phyloP scores from a whole-genome alignment of 1,140 invertebrate genomes.

The Pararge aegeria region DNA sequence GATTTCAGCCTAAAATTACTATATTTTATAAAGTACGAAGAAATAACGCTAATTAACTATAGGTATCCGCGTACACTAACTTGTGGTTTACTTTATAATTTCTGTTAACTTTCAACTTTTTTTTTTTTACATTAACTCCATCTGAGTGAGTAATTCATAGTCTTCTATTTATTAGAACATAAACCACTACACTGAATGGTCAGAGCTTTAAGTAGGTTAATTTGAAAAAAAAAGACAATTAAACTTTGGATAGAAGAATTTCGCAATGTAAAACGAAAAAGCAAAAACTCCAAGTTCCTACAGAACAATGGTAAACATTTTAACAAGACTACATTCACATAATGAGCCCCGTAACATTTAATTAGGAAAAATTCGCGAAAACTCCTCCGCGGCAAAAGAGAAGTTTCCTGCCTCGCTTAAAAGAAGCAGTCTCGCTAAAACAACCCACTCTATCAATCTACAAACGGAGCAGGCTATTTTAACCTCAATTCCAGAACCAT shows the following conservation, averaged over 20 bases:
- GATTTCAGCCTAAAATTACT: too few relatives aligned
- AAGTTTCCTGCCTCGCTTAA: slow-evolving; percentile 21
- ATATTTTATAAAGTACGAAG: too few relatives aligned
- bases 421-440: slow-evolving; percentile 23
- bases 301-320: slow-evolving; percentile 8
- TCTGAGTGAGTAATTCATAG: too few relatives aligned
- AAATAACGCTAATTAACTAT: too few relatives aligned
- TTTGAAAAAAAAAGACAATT: background rate
- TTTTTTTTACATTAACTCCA: too few relatives aligned
- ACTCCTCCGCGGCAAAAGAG: slow-evolving; percentile 16
- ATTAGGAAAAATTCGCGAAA: slow-evolving; percentile 32
- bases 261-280: background rate
- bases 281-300: background rate
- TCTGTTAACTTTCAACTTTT: too few relatives aligned
- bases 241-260: slow-evolving; percentile 1
- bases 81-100: too few relatives aligned
- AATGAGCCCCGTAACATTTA: slow-evolving; percentile 28
- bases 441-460: slow-evolving; percentile 16
- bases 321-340: slow-evolving; percentile 20
- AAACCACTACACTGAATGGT: too few relatives aligned
- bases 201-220: background rate
- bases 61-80: too few relatives aligned
- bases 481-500: background rate
- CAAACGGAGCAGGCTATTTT: background rate
- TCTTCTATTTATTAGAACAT: too few relatives aligned